These are phyloP conservation scores for Drepanosiphum platanoidis DNA, from an alignment of 2,888 invertebrate species.

Conservation along the genomic window DNA sequence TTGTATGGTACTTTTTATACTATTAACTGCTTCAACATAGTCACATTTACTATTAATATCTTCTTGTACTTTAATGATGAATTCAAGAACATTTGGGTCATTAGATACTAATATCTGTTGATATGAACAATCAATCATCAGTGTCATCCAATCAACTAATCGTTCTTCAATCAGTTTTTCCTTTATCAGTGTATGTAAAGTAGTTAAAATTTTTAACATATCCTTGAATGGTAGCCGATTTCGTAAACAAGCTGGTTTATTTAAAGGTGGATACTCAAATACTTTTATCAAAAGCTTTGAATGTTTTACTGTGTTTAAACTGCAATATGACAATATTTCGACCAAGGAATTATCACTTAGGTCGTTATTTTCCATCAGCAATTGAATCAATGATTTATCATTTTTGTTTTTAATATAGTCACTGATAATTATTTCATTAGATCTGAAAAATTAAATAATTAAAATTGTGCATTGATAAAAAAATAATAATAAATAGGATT, in stretches of 20 bases:
- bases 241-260: constrained; percentile 49
- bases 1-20: constrained; percentile 18
- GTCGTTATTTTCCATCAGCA: constrained; percentile 44
- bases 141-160: constrained; percentile 56
- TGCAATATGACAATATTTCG: constrained; percentile 56
- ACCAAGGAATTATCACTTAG: constrained; percentile 52
- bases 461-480: not conserved
- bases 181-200: constrained; percentile 43
- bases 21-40: constrained; percentile 38
- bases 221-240: constrained; percentile 42
- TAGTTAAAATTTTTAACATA: constrained; percentile 37
- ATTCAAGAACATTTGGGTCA: constrained; percentile 57
- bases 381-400: constrained; percentile 31
- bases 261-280: constrained; percentile 57
- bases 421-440: constrained; percentile 52
- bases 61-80: constrained; percentile 46
- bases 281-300: constrained; percentile 40
- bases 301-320: constrained; percentile 38
- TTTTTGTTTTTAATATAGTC: constrained; percentile 47
- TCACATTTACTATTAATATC: constrained; percentile 54
- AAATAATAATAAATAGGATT: not conserved
- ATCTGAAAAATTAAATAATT: constrained; percentile 31
- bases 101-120: constrained; percentile 56
- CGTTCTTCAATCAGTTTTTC: constrained; percentile 46
- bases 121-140: constrained; percentile 57